Conservation (phyloP, 1,140 invertebrate species). For the Bombus polaris region DNA sequence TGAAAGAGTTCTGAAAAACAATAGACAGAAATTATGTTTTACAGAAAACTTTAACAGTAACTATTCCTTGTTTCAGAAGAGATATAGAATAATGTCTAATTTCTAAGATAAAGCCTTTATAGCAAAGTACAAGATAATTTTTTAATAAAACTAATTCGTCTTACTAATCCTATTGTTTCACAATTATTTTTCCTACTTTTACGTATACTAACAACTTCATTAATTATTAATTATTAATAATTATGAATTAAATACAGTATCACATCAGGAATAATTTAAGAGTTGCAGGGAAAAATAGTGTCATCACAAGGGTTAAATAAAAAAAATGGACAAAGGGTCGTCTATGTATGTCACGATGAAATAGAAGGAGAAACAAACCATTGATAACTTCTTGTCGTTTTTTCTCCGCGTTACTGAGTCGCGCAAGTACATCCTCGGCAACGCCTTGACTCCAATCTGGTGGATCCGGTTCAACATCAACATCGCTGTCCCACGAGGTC, state of each 20-base stretch:
- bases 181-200: too few species aligned
- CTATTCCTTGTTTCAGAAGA: too few species aligned
- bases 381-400: slow-evolving; percentile 99
- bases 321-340: not conserved
- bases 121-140: not conserved
- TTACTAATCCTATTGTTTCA: too few species aligned
- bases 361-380: slow-evolving; percentile 83
- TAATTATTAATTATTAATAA: too few species aligned
- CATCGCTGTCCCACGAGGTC: slow-evolving; percentile 88
- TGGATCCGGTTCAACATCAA: slow-evolving; percentile 90
- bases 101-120: too few species aligned
- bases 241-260: not conserved
- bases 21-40: not conserved
- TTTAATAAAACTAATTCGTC: not conserved
- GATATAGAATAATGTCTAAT: not conserved
- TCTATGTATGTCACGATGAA: not conserved
- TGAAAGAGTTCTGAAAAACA: slow-evolving; percentile 94
- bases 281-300: not conserved
- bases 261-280: not conserved
- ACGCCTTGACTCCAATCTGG: slow-evolving; percentile 92
- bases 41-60: not conserved
- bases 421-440: slow-evolving; percentile 89
- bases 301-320: not conserved
- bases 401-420: slow-evolving; percentile 90
- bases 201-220: too few species aligned